A percentile compares a stretch with the other conserved stretches of the same genome.
These are phyloP conservation scores for Craniophora ligustri DNA, from an alignment of 2,888 invertebrate genomes.

Conservation along the genomic window DNA sequence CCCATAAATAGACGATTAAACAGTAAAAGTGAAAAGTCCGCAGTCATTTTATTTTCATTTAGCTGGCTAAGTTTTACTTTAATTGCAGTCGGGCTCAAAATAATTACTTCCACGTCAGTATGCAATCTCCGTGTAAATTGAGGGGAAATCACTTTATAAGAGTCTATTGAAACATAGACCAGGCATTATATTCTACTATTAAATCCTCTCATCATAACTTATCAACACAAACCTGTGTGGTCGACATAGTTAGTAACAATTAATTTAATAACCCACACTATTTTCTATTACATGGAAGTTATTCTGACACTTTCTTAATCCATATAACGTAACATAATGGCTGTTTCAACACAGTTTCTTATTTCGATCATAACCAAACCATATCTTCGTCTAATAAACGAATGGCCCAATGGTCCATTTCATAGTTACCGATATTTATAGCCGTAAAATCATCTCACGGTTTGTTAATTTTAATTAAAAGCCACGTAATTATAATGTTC, in stretches of 20 bases:
- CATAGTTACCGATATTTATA: conserved; percentile 70
- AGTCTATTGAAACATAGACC: conserved; percentile 18
- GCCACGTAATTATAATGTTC: conserved; percentile 77
- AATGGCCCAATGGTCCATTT: conserved; percentile 46
- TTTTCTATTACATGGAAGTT: conserved; percentile 61
- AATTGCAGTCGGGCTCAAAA: not conserved
- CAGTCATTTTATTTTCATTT: not conserved
- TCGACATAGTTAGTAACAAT: conserved; percentile 41
- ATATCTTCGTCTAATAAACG: conserved; percentile 55
- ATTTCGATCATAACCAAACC: conserved; percentile 57
- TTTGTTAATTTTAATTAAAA: conserved; percentile 80
- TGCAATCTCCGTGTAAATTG: not conserved
- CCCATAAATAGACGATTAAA: not conserved
- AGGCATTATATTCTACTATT: conserved; percentile 28
- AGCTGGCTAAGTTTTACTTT: not conserved
- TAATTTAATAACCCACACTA: conserved; percentile 54
- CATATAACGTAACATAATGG: conserved; percentile 54
- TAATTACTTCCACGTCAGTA: not conserved
- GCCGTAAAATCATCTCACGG: conserved; percentile 75
- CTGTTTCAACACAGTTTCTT: conserved; percentile 56
- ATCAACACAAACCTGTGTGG: conserved; percentile 39
- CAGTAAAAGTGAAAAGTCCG: not conserved
- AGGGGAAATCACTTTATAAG: conserved; percentile 9
- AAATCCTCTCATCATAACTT: conserved; percentile 45
- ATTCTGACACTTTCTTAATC: conserved; percentile 64